These are phyloP conservation scores for Odontesthes bonariensis DNA, from an alignment of 2,113 vertebrate species.

Conservation along the genomic window DNA sequence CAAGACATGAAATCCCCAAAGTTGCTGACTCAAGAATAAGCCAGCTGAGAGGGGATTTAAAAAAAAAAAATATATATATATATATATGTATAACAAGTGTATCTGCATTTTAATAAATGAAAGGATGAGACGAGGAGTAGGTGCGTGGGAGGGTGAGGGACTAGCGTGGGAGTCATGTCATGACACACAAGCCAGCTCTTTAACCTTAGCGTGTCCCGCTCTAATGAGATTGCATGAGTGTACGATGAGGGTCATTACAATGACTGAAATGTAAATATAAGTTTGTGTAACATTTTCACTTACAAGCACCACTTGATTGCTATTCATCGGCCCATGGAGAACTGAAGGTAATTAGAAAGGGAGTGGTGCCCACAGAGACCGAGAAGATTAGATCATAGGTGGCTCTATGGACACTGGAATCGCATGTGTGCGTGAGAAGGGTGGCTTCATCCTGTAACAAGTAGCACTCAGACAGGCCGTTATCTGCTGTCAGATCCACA, in stretches of 20 bases:
- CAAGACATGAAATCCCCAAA: too few species aligned
- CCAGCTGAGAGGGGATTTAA: too few species aligned
- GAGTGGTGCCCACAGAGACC: conserved; percentile 52
- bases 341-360: conserved; percentile 63
- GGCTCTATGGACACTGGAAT: conserved; percentile 56
- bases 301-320: conserved; percentile 74
- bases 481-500: conserved; percentile 71
- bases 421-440: conserved; percentile 79
- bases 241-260: conserved; percentile 64
- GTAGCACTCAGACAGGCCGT: conserved; percentile 76
- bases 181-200: conserved; percentile 13
- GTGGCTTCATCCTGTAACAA: conserved; percentile 79
- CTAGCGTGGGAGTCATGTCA: neutral
- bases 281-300: conserved; percentile 63
- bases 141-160: conserved; percentile 3
- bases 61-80: too few species aligned
- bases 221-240: conserved; percentile 64
- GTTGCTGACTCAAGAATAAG: too few species aligned
- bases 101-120: neutral
- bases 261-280: conserved; percentile 67
- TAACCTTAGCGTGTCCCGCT: conserved; percentile 22
- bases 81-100: too few species aligned
- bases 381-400: conserved; percentile 54
- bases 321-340: conserved; percentile 62
- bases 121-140: neutral